Base-by-base conservation (phyloP, 2,113 vertebrate genomes). In the Pristiophorus japonicus region DNA sequence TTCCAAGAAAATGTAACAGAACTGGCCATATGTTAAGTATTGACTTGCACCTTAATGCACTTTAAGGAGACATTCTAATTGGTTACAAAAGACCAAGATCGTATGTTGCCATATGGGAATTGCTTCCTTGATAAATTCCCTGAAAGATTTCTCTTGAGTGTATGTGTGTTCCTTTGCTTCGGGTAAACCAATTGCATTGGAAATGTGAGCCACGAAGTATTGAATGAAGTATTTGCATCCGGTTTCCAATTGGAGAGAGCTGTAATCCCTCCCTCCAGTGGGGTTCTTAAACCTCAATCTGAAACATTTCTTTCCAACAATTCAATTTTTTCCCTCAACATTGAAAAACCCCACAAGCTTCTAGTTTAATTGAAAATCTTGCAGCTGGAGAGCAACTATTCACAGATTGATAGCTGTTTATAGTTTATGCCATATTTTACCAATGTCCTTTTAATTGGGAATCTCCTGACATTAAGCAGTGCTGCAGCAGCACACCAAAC, bases 141-240 rank as follows among this genome's bases (percentile, higher is more conserved):
- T 90, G 87, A 90, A 90, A 90, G 30, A 11, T 90, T 90, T 90
- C 55, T 90, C 87, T n/a, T 4, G 51, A 90, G 55, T 51, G 51
- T 34, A 90, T 62, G 51, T 90, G 34, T 14, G 27, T 90, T 90
- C 87, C 51, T 59, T 90, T 90, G 47, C 51, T 90, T 59, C 27
- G 51, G 51, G 51, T 90, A 90, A 90, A 62, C 51, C 34, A 51
- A 30, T 90, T 90, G 87, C 30, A 12, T 59, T n/a, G 27, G 87
- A 90, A 90, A 59, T n/a, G 87, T 90, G 87, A 90, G 30, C 87
- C 55, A 59, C 30, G 87, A 90, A 90, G 27, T 90, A 59, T 90
- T 90, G 87, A 90, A 90, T 90, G 51, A 59, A 59, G 51, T 59
- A 30, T 62, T 90, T 90, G 87, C 55, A 90, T 62, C 87, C 34